Base-by-base conservation (phyloP, 2,113 vertebrate species). In the Misgurnus mizolepis region DNA sequence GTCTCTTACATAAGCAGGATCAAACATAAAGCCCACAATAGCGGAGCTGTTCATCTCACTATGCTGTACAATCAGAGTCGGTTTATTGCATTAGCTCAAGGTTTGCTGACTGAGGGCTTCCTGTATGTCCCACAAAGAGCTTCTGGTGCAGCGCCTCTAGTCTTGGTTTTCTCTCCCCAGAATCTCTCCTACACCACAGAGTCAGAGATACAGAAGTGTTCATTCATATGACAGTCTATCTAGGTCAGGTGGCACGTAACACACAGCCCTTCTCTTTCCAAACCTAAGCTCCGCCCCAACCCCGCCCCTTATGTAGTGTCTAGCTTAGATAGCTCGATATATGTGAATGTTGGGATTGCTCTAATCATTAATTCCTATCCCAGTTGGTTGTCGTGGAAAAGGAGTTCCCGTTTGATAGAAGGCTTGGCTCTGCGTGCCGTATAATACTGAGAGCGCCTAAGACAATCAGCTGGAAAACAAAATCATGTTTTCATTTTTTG, bases 391-490 rank as follows among this genome's bases (percentile, higher is more conserved):
- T 86, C 82, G 72, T 81, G 81, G 80, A 85, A 84, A 88, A 80
- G 88, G 90, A 90, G 87, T 93, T 93, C 93, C 93, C 91, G 89
- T 90, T 87, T 94, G 94, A 92, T 92, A 92, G 92, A 91, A 94
- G 92, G 94, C 92, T 94, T 93, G 93, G 90, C 93, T 94, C 91
- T 92, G 92, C 88, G 86, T 93, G 89, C 89, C 89, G 88, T 87
- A 90, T 85, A 88, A 93, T 93, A 91, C 85, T 87, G 87, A 90
- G 93, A 88, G 93, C 91, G 92, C 94, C 96, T 90, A 90, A 94
- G 96, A 98, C 96, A 98, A 98, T 98, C 96, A 98, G 91, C 93
- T 92, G 93, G 90, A 94, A 91, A 91, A 87, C 70, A 74, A 90
- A 76, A 79, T 76, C 80, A 76, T 65, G 65, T 72, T 66, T 75